Evolutionary conservation across 1,140 invertebrate genomes (phyloP), one percentile per base, ranked within the genome.

Genomic region (Caenorhabditis brenneri): DNA sequence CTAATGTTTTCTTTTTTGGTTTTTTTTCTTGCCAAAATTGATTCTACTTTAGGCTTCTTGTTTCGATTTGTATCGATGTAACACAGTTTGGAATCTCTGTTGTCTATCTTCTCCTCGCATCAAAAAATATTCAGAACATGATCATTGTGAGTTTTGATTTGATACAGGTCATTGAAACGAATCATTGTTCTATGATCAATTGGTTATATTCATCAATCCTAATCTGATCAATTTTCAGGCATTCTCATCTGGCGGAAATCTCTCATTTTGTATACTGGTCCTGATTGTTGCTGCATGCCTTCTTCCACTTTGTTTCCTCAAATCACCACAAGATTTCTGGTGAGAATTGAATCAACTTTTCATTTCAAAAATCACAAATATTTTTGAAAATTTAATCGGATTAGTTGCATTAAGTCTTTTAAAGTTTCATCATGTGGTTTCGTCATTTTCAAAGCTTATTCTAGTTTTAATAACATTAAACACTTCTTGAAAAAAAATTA

Each of bases 261-360:
- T 92, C 31, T 82, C 12, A 88, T 93, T 90, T 86, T 95, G 94
- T 88, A 90, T 92, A 42, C 94, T 94, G 92, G 93, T 94, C 85
- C 87, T 94, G 2, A 91, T 94, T 3, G 93, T 95, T n/a, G 93
- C 93, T 0, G 90, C 91, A 0, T 87, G 92, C 0, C 91, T 95
- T 78, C 92, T 93, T 2, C 94, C 94, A 0, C 88, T 94, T 0
- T 93, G 93, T 87, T 94, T 94, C 91, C 92, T 94, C 1, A 94
- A 94, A 31, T 93, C 94, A 6, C 94, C 94, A 1, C 94, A 93
- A 88, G 94, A 94, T 87, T 94, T 94, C 89, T 93, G 93, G 94
- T 85, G 33, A 74, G 4, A 27, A 42, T 42, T 16, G 33, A 15
- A 42, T 74, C 36, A 24, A 24, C 24, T 39, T 7, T 74, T 22